These are phyloP conservation scores for Seira sanloemensis DNA, from an alignment of 2,888 invertebrate genomes.

Conservation along the genomic window DNA sequence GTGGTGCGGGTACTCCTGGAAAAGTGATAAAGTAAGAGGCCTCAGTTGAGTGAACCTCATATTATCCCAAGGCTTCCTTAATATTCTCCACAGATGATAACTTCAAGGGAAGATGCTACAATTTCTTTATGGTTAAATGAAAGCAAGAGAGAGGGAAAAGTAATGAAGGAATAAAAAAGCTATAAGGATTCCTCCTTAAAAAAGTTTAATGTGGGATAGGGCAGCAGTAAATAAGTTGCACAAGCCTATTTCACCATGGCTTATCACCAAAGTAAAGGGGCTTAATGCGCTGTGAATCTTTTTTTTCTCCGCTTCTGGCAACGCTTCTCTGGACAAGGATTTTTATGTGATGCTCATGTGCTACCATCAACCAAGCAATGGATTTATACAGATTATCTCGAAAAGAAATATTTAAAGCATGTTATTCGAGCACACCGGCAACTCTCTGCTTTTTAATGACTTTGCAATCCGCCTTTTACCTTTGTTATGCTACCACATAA, in stretches of 20 bases:
- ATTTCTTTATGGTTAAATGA: conserved; percentile 56
- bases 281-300: conserved; percentile 59
- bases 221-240: conserved; percentile 52
- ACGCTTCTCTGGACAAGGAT: not conserved
- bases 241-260: conserved; percentile 20
- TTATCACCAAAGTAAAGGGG: conserved; percentile 55
- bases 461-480: too few relatives aligned
- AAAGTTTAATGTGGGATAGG: too few relatives aligned
- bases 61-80: too few relatives aligned
- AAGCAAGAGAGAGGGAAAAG: conserved; percentile 55
- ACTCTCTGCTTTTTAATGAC: too few relatives aligned
- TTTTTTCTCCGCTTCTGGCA: conserved; percentile 62
- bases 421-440: too few relatives aligned
- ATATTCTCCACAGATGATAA: too few relatives aligned
- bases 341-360: too few relatives aligned
- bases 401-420: too few relatives aligned
- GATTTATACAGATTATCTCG: too few relatives aligned
- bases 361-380: too few relatives aligned
- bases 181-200: conserved; percentile 32
- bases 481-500: too few relatives aligned
- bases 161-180: conserved; percentile 57
- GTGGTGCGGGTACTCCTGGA: too few relatives aligned
- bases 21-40: conserved; percentile 42
- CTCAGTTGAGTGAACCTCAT: conserved; percentile 23
- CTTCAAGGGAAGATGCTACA: conserved; percentile 46